A percentile compares a stretch with the other conserved stretches of the same genome.
Conservation (phyloP, 2,797 vertebrate species). For the Sphenodon punctatus region DNA sequence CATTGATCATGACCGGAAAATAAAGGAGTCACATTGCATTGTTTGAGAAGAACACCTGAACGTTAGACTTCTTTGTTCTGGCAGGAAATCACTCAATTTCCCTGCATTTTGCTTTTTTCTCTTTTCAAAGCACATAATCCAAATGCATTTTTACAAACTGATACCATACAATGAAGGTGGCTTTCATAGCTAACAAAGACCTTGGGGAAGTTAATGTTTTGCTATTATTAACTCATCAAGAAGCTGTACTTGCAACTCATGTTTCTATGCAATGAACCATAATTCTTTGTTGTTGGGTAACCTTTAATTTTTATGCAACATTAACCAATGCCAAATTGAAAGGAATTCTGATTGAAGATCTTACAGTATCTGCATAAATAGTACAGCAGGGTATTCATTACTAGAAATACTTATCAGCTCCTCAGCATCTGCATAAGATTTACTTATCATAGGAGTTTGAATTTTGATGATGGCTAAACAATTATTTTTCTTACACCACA, state of each 20-base stretch:
- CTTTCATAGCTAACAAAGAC: slow-evolving; percentile 66
- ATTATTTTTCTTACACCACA: background rate
- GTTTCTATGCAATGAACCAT: slow-evolving; percentile 60
- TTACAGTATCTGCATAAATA: slow-evolving; percentile 28
- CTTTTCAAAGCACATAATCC: slow-evolving; percentile 57
- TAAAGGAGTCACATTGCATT: background rate
- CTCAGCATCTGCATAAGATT: background rate
- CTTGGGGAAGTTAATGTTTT: slow-evolving; percentile 70
- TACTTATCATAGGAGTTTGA: background rate
- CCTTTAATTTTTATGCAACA: slow-evolving; percentile 65
- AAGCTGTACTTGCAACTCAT: slow-evolving; percentile 51
- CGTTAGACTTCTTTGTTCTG: slow-evolving; percentile 39
- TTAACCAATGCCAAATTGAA: slow-evolving; percentile 61
- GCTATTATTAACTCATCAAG: slow-evolving; percentile 67
- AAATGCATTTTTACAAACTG: slow-evolving; percentile 54
- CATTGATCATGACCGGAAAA: slow-evolving; percentile 38
- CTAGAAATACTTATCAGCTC: slow-evolving; percentile 19
- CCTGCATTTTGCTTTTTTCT: slow-evolving; percentile 46
- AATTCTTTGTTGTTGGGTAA: slow-evolving; percentile 56
- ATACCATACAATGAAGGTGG: slow-evolving; percentile 43
- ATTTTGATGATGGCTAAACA: background rate
- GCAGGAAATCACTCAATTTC: slow-evolving; percentile 57
- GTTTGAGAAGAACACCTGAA: slow-evolving; percentile 31
- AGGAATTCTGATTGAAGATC: slow-evolving; percentile 43
- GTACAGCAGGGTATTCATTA: slow-evolving; percentile 40